Evolutionary conservation across 2,888 invertebrate genomes (phyloP), one percentile per base, ranked within the genome.

Genomic region (Drosophila mettleri): DNA sequence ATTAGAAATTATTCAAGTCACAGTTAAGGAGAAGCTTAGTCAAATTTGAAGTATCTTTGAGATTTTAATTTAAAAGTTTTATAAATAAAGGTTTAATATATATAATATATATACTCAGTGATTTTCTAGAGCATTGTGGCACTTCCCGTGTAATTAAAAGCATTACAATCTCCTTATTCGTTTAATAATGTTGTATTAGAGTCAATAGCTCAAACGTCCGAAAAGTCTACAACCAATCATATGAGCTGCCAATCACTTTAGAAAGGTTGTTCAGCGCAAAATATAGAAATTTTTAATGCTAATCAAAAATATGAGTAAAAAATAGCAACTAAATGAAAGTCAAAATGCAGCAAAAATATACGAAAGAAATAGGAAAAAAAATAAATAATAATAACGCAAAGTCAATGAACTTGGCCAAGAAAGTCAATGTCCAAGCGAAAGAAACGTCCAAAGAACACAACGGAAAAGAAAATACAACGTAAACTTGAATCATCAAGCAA

Each of bases 361-460:
- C 24, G 34, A 61, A n/a, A 51, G 43, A 24, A 45, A 45, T 24
- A 5, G 9, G n/a, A n/a, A 34, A 45, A 20, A 5, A 9, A 24
- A 53, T 9, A 45, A 74, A 49, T 66, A 72, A 64, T 39, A 64
- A 65, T n/a, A 63, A 64, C 51, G 27, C 39, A 39, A 48, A 54
- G 74, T 75, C 78, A 75, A 64, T 75, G 80, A 78, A 79, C 78
- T 75, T 75, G 65, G 27, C 39, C 46, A 61, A 65, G 54, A 69
- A 62, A 74, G 61, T 48, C 69, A 68, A 64, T 55, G 74, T 45
- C 63, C 69, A 68, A 63, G 49, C 64, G 48, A 67, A 63, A 68
- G 74, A 68, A 73, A 55, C 63, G 58, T 48, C 53, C 57, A 24
- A 68, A 73, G 52, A 61, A 60, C 39, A 60, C 43, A n/a, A 52